Base-by-base conservation (phyloP, 2,888 invertebrate species). In the Conistra vaccinii region DNA sequence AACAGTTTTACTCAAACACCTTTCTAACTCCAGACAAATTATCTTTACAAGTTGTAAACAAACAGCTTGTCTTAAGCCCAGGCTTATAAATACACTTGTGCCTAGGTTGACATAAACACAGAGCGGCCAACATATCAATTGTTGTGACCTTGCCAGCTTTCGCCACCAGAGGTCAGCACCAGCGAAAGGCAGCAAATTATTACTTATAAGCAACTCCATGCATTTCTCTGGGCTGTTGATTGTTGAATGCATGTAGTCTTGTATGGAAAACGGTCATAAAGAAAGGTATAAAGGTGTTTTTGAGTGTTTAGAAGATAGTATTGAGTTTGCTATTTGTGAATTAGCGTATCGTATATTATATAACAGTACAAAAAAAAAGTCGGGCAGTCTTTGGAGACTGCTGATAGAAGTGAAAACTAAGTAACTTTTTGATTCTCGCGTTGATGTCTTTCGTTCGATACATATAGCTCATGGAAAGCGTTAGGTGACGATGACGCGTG, bases 161-260 rank as follows among this genome's bases (percentile, higher is more conserved):
- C 87, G 83, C 88, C 85, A 74, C 69, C 63, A 83, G 79, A 78
- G 87, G 88, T 88, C 87, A 85, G 73, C 75, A 68, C 67, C 4
- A 23, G 76, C 68, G 86, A 84, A 81, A 86, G 78, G 84, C 68
- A 70, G 73, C 73, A 82, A 81, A 81, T 82, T 68, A 67, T 62
- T 55, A 58, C 68, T 60, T 80, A 68, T 32, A 12, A 61, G 29
- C 51, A 7, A 5, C 35, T 71, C 60, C 23, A 69, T 51, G 42
- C 77, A 60, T 81, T 84, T 85, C 73, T 69, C 71, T 77, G 39
- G 67, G 45, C 39, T 32, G 10, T 39, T 68, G 14, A 60, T 66
- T 67, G 29, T 58, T 62, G 29, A n/a, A 57, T 53, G 32, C 57
- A 26, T n/a, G 26, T 45, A 2, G 62, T 45, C 45, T 32, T 58